Conservation (phyloP, 2,888 invertebrate species). For the Conomelus anceps region DNA sequence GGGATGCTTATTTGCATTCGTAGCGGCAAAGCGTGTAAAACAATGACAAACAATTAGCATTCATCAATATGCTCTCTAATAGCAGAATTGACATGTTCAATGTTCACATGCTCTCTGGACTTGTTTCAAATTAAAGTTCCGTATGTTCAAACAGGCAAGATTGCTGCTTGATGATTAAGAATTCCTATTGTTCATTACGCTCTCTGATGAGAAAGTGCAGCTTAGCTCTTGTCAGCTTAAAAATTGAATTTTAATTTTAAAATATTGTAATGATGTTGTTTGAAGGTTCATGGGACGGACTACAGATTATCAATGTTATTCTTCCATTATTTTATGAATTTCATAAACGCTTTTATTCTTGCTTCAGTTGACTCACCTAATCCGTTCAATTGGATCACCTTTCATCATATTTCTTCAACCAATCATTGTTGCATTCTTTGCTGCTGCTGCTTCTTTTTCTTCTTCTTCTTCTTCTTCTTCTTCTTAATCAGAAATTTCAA, state of each 20-base stretch:
- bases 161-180: neutral
- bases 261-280: neutral
- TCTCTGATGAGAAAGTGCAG: neutral
- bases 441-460: too few relatives aligned
- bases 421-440: too few relatives aligned
- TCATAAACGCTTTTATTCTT: too few relatives aligned
- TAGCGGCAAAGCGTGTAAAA: neutral
- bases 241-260: neutral
- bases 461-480: too few relatives aligned
- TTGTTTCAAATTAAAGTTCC: too few relatives aligned
- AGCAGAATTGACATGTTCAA: neutral
- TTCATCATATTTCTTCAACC: too few relatives aligned
- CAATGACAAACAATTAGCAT: neutral
- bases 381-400: too few relatives aligned
- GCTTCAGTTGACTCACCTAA: too few relatives aligned
- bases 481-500: too few relatives aligned
- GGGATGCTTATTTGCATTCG: neutral
- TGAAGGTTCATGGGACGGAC: too few relatives aligned
- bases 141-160: neutral
- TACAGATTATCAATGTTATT: too few relatives aligned
- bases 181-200: neutral
- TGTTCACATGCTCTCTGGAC: neutral
- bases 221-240: neutral
- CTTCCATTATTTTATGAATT: too few relatives aligned
- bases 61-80: neutral